phyloP scores from a whole-genome alignment of 2,888 invertebrate genomes.

The Acleris sparsana region DNA sequence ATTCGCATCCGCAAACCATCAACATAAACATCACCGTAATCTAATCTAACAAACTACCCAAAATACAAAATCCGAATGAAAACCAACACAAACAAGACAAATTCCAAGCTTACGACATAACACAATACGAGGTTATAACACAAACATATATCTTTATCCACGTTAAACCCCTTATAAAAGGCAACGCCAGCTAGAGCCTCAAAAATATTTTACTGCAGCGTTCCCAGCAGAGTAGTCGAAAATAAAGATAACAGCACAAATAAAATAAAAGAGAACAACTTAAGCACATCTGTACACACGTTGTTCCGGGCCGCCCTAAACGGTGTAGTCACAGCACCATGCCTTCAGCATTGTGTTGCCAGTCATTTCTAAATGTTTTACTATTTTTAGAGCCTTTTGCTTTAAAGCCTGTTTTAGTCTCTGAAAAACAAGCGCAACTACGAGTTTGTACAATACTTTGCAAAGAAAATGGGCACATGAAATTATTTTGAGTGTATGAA shows the following conservation, averaged over 20 bases:
- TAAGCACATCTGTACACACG: constrained; percentile 37
- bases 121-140: not conserved
- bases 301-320: constrained; percentile 41
- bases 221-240: constrained; percentile 28
- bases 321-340: constrained; percentile 40
- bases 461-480: no score
- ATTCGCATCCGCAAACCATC: no score
- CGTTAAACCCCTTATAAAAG: constrained; percentile 21
- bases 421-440: no score
- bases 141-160: constrained; percentile 1
- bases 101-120: not conserved
- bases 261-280: constrained; percentile 33
- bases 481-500: no score
- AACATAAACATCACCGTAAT: no score
- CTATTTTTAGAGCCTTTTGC: not conserved
- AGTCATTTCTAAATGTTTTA: not conserved
- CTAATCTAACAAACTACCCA: no score
- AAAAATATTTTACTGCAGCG: constrained; percentile 27
- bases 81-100: not conserved
- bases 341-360: constrained; percentile 37
- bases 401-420: not conserved
- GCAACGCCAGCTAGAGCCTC: constrained; percentile 18
- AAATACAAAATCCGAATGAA: no score
- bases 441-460: no score
- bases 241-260: constrained; percentile 32